Conservation (phyloP, 2,888 invertebrate genomes). For the Rhogogaster chlorosoma region DNA sequence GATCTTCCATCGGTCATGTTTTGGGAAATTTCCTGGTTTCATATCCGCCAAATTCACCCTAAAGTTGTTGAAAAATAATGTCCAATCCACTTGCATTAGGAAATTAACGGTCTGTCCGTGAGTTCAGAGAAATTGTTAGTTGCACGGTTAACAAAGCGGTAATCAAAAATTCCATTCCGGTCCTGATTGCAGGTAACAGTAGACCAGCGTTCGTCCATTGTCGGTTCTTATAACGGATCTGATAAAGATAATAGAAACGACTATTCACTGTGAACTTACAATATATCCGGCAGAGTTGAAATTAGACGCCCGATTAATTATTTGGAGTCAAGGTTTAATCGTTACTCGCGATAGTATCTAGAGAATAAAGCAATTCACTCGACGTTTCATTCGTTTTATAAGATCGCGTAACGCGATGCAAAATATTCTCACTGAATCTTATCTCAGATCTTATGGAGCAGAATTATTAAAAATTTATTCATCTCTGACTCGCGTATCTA, state of each 20-base stretch:
- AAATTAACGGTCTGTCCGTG: not conserved
- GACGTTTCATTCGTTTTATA: not conserved
- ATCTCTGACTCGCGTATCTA: not conserved
- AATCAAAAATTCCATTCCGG: not conserved
- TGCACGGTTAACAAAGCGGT: not conserved
- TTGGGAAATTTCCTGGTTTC: too few relatives aligned
- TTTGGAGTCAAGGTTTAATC: conserved; percentile 7
- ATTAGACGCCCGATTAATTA: not conserved
- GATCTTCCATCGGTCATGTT: too few relatives aligned
- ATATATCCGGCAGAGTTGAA: not conserved
- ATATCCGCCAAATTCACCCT: too few relatives aligned
- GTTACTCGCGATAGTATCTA: not conserved
- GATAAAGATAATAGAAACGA: conserved; percentile 18
- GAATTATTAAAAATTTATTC: conserved; percentile 7
- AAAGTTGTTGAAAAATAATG: not conserved
- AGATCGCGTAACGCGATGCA: not conserved
- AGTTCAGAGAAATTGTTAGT: not conserved
- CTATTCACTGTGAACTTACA: not conserved
- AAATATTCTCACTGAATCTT: not conserved
- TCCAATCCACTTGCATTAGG: not conserved
- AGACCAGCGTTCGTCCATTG: not conserved
- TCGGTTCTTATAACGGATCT: not conserved
- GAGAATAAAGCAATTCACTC: not conserved
- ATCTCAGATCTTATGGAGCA: not conserved
- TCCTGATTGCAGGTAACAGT: conserved; percentile 7